Evolutionary conservation across 2,888 invertebrate genomes (phyloP).

Genomic region (Xestia ashworthii): DNA sequence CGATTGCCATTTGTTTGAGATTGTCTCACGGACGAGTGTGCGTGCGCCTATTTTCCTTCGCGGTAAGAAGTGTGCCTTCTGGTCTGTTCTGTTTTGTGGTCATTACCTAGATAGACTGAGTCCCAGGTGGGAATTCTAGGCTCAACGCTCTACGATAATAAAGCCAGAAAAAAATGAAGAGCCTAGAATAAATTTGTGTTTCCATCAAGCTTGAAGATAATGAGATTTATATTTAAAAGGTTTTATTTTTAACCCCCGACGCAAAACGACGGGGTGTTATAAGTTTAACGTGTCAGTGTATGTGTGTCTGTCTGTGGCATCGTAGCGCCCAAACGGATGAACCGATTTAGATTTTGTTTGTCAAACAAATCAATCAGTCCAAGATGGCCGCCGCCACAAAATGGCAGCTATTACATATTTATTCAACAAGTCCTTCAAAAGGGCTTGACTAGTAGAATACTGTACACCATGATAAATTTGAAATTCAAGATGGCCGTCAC

Average conservation of each 20-base stretch:
- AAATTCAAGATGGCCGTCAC: too few species aligned
- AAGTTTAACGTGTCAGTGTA: too few species aligned
- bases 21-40: background rate
- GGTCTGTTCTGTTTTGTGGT: background rate
- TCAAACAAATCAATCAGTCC: too few species aligned
- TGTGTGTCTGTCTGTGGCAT: too few species aligned
- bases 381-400: too few species aligned
- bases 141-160: conserved; percentile 37
- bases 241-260: background rate
- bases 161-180: conserved; percentile 32
- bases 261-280: too few species aligned
- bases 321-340: too few species aligned
- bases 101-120: conserved; percentile 51
- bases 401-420: too few species aligned
- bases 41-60: background rate
- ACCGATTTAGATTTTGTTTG: too few species aligned
- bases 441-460: too few species aligned
- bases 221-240: background rate
- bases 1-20: background rate
- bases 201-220: conserved; percentile 17
- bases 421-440: too few species aligned
- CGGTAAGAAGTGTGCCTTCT: background rate
- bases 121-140: conserved; percentile 55
- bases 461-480: too few species aligned
- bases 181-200: conserved; percentile 31